Evolutionary conservation across 2,797 vertebrate species (phyloP).

Genomic region (Hemibagrus guttatus): DNA sequence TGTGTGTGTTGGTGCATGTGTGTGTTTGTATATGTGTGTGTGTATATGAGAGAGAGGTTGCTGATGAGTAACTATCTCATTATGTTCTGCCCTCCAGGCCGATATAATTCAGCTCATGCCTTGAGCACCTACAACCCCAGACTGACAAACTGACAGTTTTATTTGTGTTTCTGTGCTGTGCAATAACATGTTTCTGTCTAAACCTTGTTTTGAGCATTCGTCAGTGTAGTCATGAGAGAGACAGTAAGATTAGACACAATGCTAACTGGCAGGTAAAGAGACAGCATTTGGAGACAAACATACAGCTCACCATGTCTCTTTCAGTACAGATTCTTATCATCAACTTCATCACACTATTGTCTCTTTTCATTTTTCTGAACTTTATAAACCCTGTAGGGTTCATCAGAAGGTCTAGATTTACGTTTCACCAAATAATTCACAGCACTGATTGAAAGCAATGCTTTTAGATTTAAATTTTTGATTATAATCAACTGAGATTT

Average conservation of each 20-base stretch:
- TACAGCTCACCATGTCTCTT: constrained; percentile 11
- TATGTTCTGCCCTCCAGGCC: constrained; percentile 51
- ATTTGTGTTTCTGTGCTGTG: constrained; percentile 37
- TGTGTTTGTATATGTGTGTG: constrained; percentile 17
- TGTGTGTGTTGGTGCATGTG: background rate
- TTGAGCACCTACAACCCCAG: constrained; percentile 48
- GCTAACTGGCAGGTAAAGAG: background rate
- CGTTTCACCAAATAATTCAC: background rate
- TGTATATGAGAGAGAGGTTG: constrained; percentile 4
- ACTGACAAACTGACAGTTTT: constrained; percentile 54
- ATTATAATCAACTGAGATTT: background rate
- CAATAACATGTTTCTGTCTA: constrained; percentile 41
- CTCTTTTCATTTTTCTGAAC: constrained; percentile 1
- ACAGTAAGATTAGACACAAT: constrained; percentile 26
- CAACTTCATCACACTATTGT: background rate
- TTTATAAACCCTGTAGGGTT: background rate
- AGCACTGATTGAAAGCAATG: background rate
- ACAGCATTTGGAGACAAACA: background rate
- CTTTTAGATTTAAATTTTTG: background rate
- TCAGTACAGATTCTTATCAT: background rate
- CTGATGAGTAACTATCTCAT: constrained; percentile 55
- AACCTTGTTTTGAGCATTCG: constrained; percentile 38
- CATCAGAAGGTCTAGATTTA: background rate
- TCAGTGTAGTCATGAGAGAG: constrained; percentile 26
- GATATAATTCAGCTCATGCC: constrained; percentile 55